phyloP scores from a whole-genome alignment of 2,113 vertebrate genomes.

The Percopsis transmontana region DNA sequence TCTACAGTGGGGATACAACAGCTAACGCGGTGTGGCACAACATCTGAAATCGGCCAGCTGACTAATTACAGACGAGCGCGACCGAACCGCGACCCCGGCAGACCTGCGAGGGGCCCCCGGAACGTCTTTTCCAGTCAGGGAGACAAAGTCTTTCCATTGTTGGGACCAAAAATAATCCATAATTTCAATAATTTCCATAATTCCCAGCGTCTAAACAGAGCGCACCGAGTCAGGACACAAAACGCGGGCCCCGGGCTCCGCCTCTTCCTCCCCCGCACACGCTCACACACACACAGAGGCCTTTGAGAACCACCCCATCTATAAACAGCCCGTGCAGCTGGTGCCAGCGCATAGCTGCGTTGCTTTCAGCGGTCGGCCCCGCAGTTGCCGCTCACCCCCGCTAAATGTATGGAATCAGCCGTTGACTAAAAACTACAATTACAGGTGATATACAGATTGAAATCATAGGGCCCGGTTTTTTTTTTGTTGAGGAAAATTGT shows the following conservation, averaged over 20 bases:
- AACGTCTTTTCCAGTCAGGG: slow-evolving; percentile 68
- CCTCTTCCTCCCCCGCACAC: slow-evolving; percentile 29
- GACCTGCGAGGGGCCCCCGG: slow-evolving; percentile 34
- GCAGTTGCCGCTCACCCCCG: slow-evolving; percentile 86
- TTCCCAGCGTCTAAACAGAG: slow-evolving; percentile 96
- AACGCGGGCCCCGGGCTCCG: slow-evolving; percentile 78
- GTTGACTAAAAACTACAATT: slow-evolving; percentile 99
- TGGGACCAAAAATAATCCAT: slow-evolving; percentile 81
- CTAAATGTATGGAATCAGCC: slow-evolving; percentile 99
- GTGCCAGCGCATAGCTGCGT: slow-evolving; percentile 84
- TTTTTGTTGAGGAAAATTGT: slow-evolving; percentile 92
- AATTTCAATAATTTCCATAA: slow-evolving; percentile 93
- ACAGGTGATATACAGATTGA: slow-evolving; percentile 99
- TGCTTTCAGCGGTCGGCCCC: slow-evolving; percentile 88
- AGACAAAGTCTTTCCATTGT: slow-evolving; percentile 87
- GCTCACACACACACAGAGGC: slow-evolving; percentile 21
- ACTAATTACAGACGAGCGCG: slow-evolving; percentile 56
- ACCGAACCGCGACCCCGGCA: slow-evolving; percentile 30
- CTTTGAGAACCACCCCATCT: slow-evolving; percentile 68
- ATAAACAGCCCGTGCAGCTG: slow-evolving; percentile 98
- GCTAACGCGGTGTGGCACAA: slow-evolving; percentile 47
- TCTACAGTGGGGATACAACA: slow-evolving; percentile 33
- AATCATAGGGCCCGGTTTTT: slow-evolving; percentile 96
- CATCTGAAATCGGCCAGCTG: slow-evolving; percentile 55
- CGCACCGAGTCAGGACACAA: slow-evolving; percentile 89